Base-by-base conservation (phyloP, 2,888 invertebrate genomes). In the Athalia cordata region DNA sequence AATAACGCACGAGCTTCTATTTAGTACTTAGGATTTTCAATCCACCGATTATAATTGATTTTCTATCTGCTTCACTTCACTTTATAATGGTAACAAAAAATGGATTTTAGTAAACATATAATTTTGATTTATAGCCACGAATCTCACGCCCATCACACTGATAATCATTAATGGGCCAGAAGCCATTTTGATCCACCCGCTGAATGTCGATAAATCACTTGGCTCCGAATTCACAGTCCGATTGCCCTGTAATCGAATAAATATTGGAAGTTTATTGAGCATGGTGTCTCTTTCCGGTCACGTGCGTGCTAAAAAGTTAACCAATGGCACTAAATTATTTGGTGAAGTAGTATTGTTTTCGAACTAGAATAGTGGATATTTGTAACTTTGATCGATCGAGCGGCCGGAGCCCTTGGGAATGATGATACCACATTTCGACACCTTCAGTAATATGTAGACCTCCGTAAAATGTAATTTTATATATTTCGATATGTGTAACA, bases 401-500 rank as follows among this genome's bases (percentile, higher is more conserved):
- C 9, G 62, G 50, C 75, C 2, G 29, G 29, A 29, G 29, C 75
- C 75, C 62, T 75, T 11, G 47, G 9, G 64, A 75, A 62, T 62
- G 62, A 64, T 45, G 75, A 75, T 64, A 57, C 29, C 29, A 61
- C 8, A 50, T 75, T 61, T 62, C 75, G 62, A 75, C 75, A 75
- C 75, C 47, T 50, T 5, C 43, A 13, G 2, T 5, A 7, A 49
- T 68, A 29, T 6, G 13, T 55, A 9, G 43, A 50, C 52, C 57
- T 13, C 61, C 6, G 50, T 62, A 62, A 75, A 75, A 75, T 64
- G 75, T 59, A 59, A 75, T 50, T 11, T 75, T 75, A 75, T 29
- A 29, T 43, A 75, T 75, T 75, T 82, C 84, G 82, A 85, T 85
- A 85, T 85, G 83, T 87, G 83, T 86, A 87, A 85, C 85, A 86